Evolutionary conservation across 2,113 vertebrate species (phyloP).

Genomic region (Embiotoca jacksoni): DNA sequence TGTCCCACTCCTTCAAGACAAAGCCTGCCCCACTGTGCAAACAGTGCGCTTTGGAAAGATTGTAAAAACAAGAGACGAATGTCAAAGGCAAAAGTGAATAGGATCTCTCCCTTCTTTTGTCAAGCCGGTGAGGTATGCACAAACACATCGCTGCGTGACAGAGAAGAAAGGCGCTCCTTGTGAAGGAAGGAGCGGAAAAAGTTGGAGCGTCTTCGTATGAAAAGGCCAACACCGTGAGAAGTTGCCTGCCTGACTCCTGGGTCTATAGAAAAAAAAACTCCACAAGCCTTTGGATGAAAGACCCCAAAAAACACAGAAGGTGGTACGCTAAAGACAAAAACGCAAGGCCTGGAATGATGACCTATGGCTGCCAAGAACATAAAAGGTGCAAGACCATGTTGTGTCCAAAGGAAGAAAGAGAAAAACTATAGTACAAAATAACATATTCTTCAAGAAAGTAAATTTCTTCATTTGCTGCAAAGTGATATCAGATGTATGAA

Average conservation of each 20-base stretch:
- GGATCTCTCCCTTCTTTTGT: slow-evolving; percentile 76
- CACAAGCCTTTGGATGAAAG: slow-evolving; percentile 54
- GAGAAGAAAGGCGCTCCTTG: slow-evolving; percentile 77
- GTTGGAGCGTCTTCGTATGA: slow-evolving; percentile 70
- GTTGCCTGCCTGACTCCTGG: slow-evolving; percentile 56
- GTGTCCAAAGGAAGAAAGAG: not conserved
- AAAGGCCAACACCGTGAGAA: slow-evolving; percentile 76
- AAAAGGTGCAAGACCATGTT: not conserved
- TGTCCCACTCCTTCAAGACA: slow-evolving; percentile 76
- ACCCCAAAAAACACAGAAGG: slow-evolving; percentile 52
- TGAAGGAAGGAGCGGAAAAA: slow-evolving; percentile 66
- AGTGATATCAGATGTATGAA: slow-evolving; percentile 55
- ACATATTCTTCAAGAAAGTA: slow-evolving; percentile 36
- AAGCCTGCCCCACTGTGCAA: slow-evolving; percentile 76
- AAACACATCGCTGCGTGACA: slow-evolving; percentile 79
- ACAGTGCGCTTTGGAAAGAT: slow-evolving; percentile 74
- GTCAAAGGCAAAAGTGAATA: slow-evolving; percentile 76
- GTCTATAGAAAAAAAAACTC: slow-evolving; percentile 57
- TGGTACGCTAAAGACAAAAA: slow-evolving; percentile 39
- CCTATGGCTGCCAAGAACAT: not conserved
- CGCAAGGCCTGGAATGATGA: slow-evolving; percentile 37
- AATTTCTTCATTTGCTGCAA: slow-evolving; percentile 30
- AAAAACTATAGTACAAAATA: slow-evolving; percentile 15
- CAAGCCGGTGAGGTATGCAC: slow-evolving; percentile 73
- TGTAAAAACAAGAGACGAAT: slow-evolving; percentile 83